Evolutionary conservation across 2,888 invertebrate species (phyloP).

Genomic region (Scelioninae gen. 1): DNA sequence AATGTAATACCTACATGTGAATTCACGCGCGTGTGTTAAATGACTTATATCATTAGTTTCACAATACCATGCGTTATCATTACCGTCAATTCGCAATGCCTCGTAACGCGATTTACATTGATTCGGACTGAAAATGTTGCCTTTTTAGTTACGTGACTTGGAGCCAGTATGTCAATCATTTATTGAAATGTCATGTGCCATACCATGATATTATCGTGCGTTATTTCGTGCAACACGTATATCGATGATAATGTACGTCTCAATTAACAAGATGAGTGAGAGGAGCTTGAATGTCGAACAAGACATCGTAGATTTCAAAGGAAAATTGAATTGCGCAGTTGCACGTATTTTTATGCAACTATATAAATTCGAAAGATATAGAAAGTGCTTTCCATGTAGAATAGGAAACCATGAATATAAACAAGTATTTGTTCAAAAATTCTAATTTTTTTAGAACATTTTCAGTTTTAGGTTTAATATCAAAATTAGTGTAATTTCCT

Average conservation of each 20-base stretch:
- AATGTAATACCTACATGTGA: constrained; percentile 64
- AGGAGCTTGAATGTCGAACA: not conserved
- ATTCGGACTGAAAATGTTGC: constrained; percentile 38
- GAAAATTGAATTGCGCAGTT: no score
- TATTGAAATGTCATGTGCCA: constrained; percentile 55
- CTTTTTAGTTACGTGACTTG: constrained; percentile 46
- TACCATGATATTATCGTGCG: constrained; percentile 35
- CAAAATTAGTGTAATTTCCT: no score
- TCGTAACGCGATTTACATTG: constrained; percentile 47
- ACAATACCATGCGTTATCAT: constrained; percentile 42
- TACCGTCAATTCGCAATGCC: constrained; percentile 36
- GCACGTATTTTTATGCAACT: no score
- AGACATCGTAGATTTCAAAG: no score
- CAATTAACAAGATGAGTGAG: constrained; percentile 23
- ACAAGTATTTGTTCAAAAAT: no score
- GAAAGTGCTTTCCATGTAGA: no score
- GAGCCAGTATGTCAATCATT: constrained; percentile 42
- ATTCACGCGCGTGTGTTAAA: constrained; percentile 65
- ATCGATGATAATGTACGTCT: constrained; percentile 29
- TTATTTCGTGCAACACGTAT: constrained; percentile 20
- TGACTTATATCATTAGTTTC: constrained; percentile 57
- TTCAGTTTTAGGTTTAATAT: no score
- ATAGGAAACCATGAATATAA: no score
- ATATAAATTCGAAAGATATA: no score
- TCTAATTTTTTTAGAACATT: no score